Evolutionary conservation across 2,888 invertebrate species (phyloP), one percentile per base, ranked within the genome.

Genomic region (Psylliodes chrysocephalus): DNA sequence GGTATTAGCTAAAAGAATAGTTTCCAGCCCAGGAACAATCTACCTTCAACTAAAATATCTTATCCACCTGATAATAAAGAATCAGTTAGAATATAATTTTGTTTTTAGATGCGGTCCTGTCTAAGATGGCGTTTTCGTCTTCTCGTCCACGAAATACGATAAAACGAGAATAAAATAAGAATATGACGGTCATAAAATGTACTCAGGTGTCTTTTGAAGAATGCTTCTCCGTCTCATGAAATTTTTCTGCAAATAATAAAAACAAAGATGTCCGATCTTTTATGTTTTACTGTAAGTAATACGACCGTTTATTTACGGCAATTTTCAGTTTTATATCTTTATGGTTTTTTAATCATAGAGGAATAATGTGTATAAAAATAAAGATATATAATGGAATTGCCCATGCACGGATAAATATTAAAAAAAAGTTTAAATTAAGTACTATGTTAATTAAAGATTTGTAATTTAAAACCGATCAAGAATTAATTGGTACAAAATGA

Each of bases 141-240:
- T 63, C 60, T 66, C 68, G 68, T 70, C 71, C 71, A 69, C 70
- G 71, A 71, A 71, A 73, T 69, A 71, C 72, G 67, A 74, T 78
- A 78, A 78, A 77, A 75, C 72, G 71, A 72, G 73, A 76, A 78
- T 78, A 78, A 78, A 76, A 69, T 76, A 70, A 73, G 77, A 76
- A 78, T 77, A 78, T 76, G 72, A 73, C 75, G 69, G 67, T 66
- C 73, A 73, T 78, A 77, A 77, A 78, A 73, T 68, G 74, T 75
- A 75, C 77, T 77, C 77, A 77, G 77, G 76, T 77, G 78, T 74
- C 75, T 73, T 70, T 64, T 61, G 68, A 74, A 73, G 73, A 75
- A 75, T 72, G 71, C 68, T 56, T 33, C 47, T 61, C 54, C 66
- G 62, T 63, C 64, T 57, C 59, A 14, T 30, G 51, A 63, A 64